These are phyloP conservation scores for Oopsacas minuta DNA, from an alignment of 37 sponge, comb jelly and placozoan species.

Conservation along the genomic window DNA sequence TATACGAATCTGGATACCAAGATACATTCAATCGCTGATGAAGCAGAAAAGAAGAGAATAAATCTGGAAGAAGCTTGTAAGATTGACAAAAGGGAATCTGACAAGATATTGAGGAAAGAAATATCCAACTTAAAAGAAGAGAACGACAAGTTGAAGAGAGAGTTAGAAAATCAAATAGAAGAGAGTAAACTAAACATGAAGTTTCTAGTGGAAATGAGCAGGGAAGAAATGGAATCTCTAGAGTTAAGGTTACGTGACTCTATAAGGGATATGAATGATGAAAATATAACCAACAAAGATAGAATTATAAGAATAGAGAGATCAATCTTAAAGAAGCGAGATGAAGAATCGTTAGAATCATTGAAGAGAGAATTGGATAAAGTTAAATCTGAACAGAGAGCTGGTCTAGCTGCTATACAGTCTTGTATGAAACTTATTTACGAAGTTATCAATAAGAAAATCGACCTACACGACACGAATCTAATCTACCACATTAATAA, in stretches of 20 bases:
- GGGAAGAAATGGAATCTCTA: neutral
- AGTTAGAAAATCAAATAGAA: neutral
- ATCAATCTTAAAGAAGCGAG: neutral
- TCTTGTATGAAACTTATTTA: neutral
- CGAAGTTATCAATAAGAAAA: neutral
- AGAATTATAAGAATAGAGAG: neutral
- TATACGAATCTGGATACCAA: neutral
- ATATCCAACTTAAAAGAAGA: neutral
- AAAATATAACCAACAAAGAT: neutral
- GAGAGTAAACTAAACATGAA: neutral
- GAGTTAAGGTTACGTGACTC: neutral
- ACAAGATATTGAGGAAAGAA: neutral
- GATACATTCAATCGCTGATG: neutral
- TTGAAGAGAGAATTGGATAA: neutral
- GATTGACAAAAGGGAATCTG: neutral
- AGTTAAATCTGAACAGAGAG: neutral
- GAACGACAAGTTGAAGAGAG: neutral
- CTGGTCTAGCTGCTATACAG: neutral
- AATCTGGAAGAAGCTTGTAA: neutral
- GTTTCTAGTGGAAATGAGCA: neutral
- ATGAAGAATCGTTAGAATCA: neutral
- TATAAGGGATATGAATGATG: neutral
- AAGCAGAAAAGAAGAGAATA: neutral
- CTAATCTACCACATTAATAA: neutral
- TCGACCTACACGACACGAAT: neutral